Base-by-base conservation (phyloP, 2,113 vertebrate genomes). In the Rhinoptilus africanus region DNA sequence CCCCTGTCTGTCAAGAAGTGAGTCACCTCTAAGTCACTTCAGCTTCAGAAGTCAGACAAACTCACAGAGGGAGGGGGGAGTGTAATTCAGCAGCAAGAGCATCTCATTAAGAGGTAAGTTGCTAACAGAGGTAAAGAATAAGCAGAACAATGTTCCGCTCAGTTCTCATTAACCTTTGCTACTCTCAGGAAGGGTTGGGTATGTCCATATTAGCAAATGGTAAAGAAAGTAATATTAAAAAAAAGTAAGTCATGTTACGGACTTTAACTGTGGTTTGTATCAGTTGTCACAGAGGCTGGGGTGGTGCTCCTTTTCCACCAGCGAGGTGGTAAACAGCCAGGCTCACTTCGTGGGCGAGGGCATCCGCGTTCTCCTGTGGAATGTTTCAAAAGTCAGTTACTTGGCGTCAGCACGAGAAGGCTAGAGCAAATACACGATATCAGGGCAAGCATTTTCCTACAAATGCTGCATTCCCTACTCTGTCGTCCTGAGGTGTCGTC, bases 281-380 rank as follows among this genome's bases (percentile, higher is more conserved):
- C 90, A 59, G 50, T 92, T 2, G 32, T 96, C 94, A 98, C 90
- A 97, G 50, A 91, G 97, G 97, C 91, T 98, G 98, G 23, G 99
- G 99, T 86, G 98, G 97, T 45, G 98, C 98, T 93, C 99, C 99
- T 27, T 98, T 97, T 85, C 99, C 99, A 48, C 99, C 99, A 51
- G 99, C 99, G 0, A 99, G 97, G 35, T 97, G 97, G 92, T 99
- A 98, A 27, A 99, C 99, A 28, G 98, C 98, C 76, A 99, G 95
- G 96, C 99, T 99, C 57, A 99, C 99, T 97, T 99, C 98, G 64
- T 98, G 97, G 56, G 99, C 99, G 7, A 99, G 98, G 74, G 93
- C 96, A 64, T 99, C 99, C 1, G 99, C 98, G 43, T 95, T 98
- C 94, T 99, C 99, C 99, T 99, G 97, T 56, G 97, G 97, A 88